Evolutionary conservation across 1,140 invertebrate genomes (phyloP), one percentile per base, ranked within the genome.

Genomic region (Holotrichia oblita): DNA sequence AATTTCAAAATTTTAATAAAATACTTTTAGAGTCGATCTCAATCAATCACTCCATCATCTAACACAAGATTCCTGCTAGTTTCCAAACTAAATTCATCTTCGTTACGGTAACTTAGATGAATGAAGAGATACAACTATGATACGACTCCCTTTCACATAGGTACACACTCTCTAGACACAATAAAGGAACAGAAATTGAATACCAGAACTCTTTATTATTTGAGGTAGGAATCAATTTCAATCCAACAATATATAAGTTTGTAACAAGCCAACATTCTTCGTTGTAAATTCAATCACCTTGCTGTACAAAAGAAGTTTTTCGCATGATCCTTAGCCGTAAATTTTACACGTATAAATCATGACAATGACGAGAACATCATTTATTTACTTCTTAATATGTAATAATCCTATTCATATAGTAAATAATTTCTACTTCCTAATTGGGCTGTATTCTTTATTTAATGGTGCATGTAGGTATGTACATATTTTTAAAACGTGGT

Each of bases 131-230:
- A 55, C 6, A 17, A 4, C 42, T 17, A 2, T n/a, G 48, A 17
- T 55, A 55, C 48, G 14, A 55, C 14, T 55, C 48, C 17, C 48
- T 55, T 55, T 55, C 48, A 17, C 48, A 17, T 55, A n/a, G n/a
- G n/a, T n/a, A n/a, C n/a, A 20, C 6, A 17, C 14, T 55, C 14
- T 17, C 14, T 9, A 44, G 2, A 55, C 48, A 55, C 48, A 55
- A 55, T 55, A 55, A 55, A 55, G 48, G 48, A 55, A 3, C 48
- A 55, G 48, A 55, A 55, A 55, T 55, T 55, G 48, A 55, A 55
- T 55, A 55, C 48, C 48, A 14, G 3, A 17, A 14, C 48, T 55
- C 48, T 6, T 55, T 55, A 14, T 55, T n/a, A 55, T 17, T 55
- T 55, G 48, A 6, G 14, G 17, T 12, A 55, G 48, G 48, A 55